Evolutionary conservation across 2,888 invertebrate genomes (phyloP).

Genomic region (Philaethria dido): DNA sequence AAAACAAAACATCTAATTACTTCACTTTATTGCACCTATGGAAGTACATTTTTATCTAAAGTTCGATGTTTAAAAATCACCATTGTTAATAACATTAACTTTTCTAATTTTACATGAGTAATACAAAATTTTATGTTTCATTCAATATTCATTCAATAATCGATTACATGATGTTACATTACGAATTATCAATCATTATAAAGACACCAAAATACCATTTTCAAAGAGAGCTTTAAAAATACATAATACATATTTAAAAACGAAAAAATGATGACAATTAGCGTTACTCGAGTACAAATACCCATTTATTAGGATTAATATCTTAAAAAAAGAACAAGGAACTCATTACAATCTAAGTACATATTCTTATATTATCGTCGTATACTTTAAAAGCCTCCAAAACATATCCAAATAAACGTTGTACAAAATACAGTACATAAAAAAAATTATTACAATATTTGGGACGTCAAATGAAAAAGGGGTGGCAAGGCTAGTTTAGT

Average conservation of each 20-base stretch:
- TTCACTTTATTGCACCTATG: constrained; percentile 81
- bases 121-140: constrained; percentile 35
- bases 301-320: constrained; percentile 36
- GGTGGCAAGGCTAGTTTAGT: constrained; percentile 21
- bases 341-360: constrained; percentile 80
- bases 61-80: constrained; percentile 65
- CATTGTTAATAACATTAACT: constrained; percentile 45
- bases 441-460: too few species aligned
- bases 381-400: constrained; percentile 84
- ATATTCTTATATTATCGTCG: constrained; percentile 78
- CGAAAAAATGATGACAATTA: constrained; percentile 20
- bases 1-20: constrained; percentile 37
- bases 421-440: constrained; percentile 62
- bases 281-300: constrained; percentile 25
- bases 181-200: constrained; percentile 28
- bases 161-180: constrained; percentile 34
- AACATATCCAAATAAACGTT: constrained; percentile 67
- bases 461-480: constrained; percentile 13
- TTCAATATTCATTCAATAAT: constrained; percentile 27
- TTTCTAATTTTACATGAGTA: constrained; percentile 38
- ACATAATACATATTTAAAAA: constrained; percentile 30
- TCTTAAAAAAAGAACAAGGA: constrained; percentile 60
- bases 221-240: constrained; percentile 25
- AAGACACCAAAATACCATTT: constrained; percentile 35
- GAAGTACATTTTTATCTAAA: constrained; percentile 80